Evolutionary conservation across 2,888 invertebrate species (phyloP), one percentile per base, ranked within the genome.

Genomic region (Cheilosia scutellata): DNA sequence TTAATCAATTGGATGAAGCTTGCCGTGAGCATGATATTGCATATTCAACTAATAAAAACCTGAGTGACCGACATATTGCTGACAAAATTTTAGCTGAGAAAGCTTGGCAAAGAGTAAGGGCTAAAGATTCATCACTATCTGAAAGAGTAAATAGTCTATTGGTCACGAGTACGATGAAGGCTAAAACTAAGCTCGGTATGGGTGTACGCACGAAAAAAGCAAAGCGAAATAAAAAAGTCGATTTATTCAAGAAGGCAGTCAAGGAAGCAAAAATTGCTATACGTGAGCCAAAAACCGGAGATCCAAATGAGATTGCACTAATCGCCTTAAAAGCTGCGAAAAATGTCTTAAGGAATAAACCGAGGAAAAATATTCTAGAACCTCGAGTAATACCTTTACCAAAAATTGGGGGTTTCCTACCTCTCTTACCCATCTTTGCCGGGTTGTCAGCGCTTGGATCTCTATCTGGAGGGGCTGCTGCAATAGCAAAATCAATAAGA

Each of bases 401-500:
- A 5, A 91, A 91, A 88, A 74, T 72, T 33, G 90, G 91, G 27
- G 91, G 91, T 44, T 77, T 91, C 16, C 76, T 91, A 66, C 90
- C 90, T 16, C 60, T 74, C 29, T 88, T 91, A 16, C 91, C 91
- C 2, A 87, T 92, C 16, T 91, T 91, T 88, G 90, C 91, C 0
- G 91, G 90, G 9, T 82, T 91, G 9, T 88, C 88, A 53, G 91
- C 91, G 16, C 29, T 89, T 11, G 92, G 91, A 1, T 33, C 9
- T 33, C 33, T 33, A 2, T 3, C 33, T 7, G 33, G 33, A 9
- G 33, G 33, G 9, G 33, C 7, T 33, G 33, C 9, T 6, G 33
- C 33, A 33, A 89, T 92, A 37, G 89, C 89, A 4, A 91, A 90
- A 75, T 89, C 91, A n/a, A 88, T 91, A 5, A 90, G 90, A 72